Evolutionary conservation across 1,140 invertebrate genomes (phyloP), one percentile per base, ranked within the genome.

Genomic region (Phocides pigmalion): DNA sequence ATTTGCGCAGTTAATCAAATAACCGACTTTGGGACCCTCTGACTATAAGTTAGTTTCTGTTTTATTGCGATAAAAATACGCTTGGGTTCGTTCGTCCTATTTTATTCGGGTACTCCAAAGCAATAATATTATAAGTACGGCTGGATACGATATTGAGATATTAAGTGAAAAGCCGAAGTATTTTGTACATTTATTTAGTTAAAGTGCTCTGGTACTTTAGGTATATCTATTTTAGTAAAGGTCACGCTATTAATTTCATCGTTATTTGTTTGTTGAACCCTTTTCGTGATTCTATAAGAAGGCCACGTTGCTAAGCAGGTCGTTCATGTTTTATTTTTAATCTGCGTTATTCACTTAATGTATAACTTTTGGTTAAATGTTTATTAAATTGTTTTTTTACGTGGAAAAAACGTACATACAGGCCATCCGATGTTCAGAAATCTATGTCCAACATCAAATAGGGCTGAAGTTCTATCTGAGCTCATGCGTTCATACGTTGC

Each of bases 1-100:
- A 56, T 56, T 56, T 42, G 35, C 19, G n/a, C 51, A 25, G 51
- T 56, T 56, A 42, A 56, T 56, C 51, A 25, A 39, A 56, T 56
- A 51, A 56, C 51, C 19, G 37, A n/a, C 51, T 56, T 37, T 53
- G 37, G 19, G 37, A 15, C 51, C 51, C 37, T 51, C 12, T 19
- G 35, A 39, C 17, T 53, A 14, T 25, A 56, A 22, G 35, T 56
- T 42, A 41, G 51, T 42, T 42, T 56, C 37, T 56, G 51, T 56
- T 56, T 56, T 42, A 56, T 41, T 56, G 51, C 37, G 51, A 41
- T 41, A 56, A 56, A 56, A 56, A 56, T 56, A 56, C 37, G 51
- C 37, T 42, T 39, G 16, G 46, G 19, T 25, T 35, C 25, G n/a
- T 53, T 11, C 50, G 17, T 42, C 42, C 15, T 9, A 17, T 53